Percentiles rank a stretch among this genome's conserved stretches.
Conservation (phyloP, 2,888 invertebrate species). For the Hydropsyche betteni region DNA sequence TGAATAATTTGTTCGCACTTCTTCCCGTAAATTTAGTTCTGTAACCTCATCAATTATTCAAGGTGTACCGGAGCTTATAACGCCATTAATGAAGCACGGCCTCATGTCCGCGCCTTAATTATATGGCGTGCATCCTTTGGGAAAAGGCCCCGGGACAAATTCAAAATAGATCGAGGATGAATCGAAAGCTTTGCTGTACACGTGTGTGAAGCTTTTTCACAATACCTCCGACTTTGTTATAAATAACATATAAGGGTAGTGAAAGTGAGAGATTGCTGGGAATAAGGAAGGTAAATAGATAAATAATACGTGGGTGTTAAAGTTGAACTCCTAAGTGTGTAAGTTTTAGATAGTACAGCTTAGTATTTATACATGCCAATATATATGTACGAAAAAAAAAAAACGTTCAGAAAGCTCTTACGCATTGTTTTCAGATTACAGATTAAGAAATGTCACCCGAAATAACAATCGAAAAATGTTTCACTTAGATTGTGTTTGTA, state of each 20-base stretch:
- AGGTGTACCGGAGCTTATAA: slow-evolving; percentile 33
- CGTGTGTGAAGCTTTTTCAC: no score
- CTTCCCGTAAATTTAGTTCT: slow-evolving; percentile 34
- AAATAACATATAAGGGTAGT: slow-evolving; percentile 1
- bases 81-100: slow-evolving; percentile 27
- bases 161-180: slow-evolving; percentile 27
- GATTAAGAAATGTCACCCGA: no score
- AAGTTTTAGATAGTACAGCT: no score
- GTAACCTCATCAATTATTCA: slow-evolving; percentile 36
- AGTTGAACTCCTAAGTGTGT: no score
- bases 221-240: neutral
- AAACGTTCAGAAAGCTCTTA: no score
- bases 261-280: no score
- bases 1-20: slow-evolving; percentile 37
- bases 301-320: no score
- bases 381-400: no score
- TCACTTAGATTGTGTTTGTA: slow-evolving; percentile 11
- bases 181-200: neutral
- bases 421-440: no score
- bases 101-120: slow-evolving; percentile 29
- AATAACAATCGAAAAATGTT: slow-evolving; percentile 18
- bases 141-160: slow-evolving; percentile 12
- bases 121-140: slow-evolving; percentile 15
- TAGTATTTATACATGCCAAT: neutral
- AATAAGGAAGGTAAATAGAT: no score